These are phyloP conservation scores for Aphidius colemani DNA, from an alignment of 2,888 invertebrate genomes.

Conservation along the genomic window DNA sequence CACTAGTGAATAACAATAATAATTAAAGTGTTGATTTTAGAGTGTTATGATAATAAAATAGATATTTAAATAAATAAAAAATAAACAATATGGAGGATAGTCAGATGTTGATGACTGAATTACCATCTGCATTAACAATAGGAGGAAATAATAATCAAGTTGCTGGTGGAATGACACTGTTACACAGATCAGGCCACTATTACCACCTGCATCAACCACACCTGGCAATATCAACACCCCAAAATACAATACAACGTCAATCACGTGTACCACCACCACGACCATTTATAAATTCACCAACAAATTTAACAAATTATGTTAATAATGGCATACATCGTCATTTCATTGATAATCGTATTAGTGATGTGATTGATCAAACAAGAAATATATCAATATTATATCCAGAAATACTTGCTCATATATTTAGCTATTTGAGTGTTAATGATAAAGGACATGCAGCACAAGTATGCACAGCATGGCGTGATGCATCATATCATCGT, in stretches of 20 bases:
- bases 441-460: slow-evolving; percentile 88
- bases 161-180: slow-evolving; percentile 55
- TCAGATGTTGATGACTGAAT: slow-evolving; percentile 65
- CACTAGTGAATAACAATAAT: too few species aligned
- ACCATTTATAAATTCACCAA: slow-evolving; percentile 29
- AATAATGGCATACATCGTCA: slow-evolving; percentile 39
- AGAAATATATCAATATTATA: slow-evolving; percentile 84
- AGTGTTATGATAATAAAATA: too few species aligned
- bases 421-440: slow-evolving; percentile 87
- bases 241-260: slow-evolving; percentile 46
- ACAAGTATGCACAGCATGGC: slow-evolving; percentile 87
- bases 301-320: slow-evolving; percentile 33
- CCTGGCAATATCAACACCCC: slow-evolving; percentile 49
- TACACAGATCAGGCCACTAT: slow-evolving; percentile 63
- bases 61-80: too few species aligned
- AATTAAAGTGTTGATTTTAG: too few species aligned
- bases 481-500: slow-evolving; percentile 90
- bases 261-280: slow-evolving; percentile 37
- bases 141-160: slow-evolving; percentile 12
- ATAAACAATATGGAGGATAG: slow-evolving; percentile 63
- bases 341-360: slow-evolving; percentile 31
- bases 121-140: slow-evolving; percentile 59
- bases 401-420: slow-evolving; percentile 89
- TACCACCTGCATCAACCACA: slow-evolving; percentile 60
- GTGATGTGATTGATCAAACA: slow-evolving; percentile 45